A percentile compares a stretch with the other conserved stretches of the same genome.
These are phyloP conservation scores for Muraenolepis orangiensis DNA, from an alignment of 2,797 vertebrate species.

Conservation along the genomic window DNA sequence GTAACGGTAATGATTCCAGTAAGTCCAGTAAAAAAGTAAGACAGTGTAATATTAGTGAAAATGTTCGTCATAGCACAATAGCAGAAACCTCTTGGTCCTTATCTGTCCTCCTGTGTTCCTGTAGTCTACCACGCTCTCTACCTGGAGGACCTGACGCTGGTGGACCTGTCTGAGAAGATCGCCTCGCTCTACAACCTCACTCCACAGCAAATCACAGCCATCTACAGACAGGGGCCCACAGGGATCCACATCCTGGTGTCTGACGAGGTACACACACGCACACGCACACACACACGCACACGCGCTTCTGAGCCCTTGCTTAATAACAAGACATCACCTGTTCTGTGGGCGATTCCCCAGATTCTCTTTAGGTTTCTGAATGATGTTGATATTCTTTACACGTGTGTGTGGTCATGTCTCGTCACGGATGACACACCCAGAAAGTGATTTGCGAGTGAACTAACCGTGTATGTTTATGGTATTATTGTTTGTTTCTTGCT, in stretches of 20 bases:
- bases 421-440: neutral
- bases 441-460: neutral
- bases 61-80: too few species aligned
- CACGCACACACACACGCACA: neutral
- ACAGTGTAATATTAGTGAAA: too few species aligned
- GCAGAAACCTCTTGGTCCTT: neutral
- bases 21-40: too few species aligned
- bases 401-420: too few species aligned
- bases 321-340: too few species aligned
- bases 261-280: conserved; percentile 61
- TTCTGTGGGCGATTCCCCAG: too few species aligned
- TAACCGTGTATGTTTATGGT: neutral
- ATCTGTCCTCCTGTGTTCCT: neutral
- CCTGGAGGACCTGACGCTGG: conserved; percentile 70
- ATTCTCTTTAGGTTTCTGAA: too few species aligned
- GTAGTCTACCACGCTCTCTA: conserved; percentile 76
- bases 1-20: too few species aligned
- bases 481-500: conserved; percentile 15
- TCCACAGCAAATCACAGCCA: conserved; percentile 66
- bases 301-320: neutral
- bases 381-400: too few species aligned
- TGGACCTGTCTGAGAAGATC: conserved; percentile 74
- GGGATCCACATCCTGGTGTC: conserved; percentile 73
- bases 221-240: conserved; percentile 68
- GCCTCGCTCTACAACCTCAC: conserved; percentile 62